Percentiles rank a stretch among this genome's conserved stretches.
Conservation (phyloP, 2,888 invertebrate genomes). For the Salticus scenicus region DNA sequence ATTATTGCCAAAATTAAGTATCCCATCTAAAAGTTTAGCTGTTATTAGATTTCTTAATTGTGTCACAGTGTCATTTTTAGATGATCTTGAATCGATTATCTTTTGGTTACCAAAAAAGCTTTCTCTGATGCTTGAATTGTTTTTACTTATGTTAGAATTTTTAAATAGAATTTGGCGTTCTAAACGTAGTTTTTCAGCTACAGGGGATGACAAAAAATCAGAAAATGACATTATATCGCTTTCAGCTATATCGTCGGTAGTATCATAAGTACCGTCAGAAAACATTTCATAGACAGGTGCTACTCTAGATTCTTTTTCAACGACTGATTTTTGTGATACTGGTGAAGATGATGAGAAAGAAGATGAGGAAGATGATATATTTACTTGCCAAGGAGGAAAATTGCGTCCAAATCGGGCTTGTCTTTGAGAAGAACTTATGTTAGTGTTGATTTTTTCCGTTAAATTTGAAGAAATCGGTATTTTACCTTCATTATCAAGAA, state of each 20-base stretch:
- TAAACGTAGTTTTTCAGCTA: slow-evolving; percentile 37
- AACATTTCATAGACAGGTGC: background rate
- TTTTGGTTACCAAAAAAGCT: background rate
- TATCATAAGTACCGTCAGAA: background rate
- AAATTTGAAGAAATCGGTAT: background rate
- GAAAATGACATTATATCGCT: slow-evolving; percentile 52
- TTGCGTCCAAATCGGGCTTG: background rate
- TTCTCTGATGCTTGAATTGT: background rate
- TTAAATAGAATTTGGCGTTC: slow-evolving; percentile 38
- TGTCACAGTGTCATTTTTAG: slow-evolving; percentile 11
- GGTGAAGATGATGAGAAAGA: background rate
- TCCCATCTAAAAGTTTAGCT: slow-evolving; percentile 29
- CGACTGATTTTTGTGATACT: background rate
- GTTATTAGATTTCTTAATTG: slow-evolving; percentile 33
- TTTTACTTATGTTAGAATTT: background rate
- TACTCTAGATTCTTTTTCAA: background rate
- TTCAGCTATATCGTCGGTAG: background rate
- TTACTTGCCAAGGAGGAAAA: background rate
- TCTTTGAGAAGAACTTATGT: background rate
- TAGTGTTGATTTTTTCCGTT: background rate
- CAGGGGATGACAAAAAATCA: slow-evolving; percentile 47
- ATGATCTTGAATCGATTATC: background rate
- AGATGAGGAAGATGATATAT: too few species aligned
- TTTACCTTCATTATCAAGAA: background rate
- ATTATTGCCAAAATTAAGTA: slow-evolving; percentile 21